Base-by-base conservation (phyloP, 2,888 invertebrate species). In the Aethes cnicana region DNA sequence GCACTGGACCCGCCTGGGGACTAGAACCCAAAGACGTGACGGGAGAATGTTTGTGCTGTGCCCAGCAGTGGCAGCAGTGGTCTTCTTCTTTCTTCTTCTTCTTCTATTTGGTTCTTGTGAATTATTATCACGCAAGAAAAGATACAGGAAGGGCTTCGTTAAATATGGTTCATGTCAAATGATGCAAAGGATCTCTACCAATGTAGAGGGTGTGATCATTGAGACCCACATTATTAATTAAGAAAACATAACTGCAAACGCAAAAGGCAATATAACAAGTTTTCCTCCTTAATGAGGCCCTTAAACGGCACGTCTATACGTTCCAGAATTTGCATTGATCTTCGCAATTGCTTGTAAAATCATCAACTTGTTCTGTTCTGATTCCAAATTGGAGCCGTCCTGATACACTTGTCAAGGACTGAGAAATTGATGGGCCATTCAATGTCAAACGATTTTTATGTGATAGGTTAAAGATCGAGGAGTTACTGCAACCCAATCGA, bases 281-380 rank as follows among this genome's bases (percentile, higher is more conserved):
- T 83, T 80, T 84, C 74, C 62, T 71, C 69, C 72, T 76, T 87
- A 87, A 88, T 86, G 84, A 88, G 76, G 77, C 62, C 87, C 88
- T 70, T 84, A 84, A 69, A 80, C 56, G 84, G 85, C 47, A 50
- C 53, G 60, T 47, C 58, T 61, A 69, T 66, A 64, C 75, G 77
- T 74, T 82, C 78, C 83, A 81, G 83, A 80, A 82, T 84, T 74
- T 84, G 74, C 80, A 84, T 82, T 75, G 77, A 80, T 75, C 67
- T 62, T 66, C 63, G 61, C 72, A 72, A 75, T 74, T 73, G 66
- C 66, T 61, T 59, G 66, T 61, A 50, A 67, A 64, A 68, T 68
- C 62, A 62, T 70, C 66, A 65, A n/a, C n/a, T n/a, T n/a, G 62
- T 67, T 70, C 66, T 61, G 48, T 57, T 44, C 47, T 53, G 49